A percentile compares a stretch with the other conserved stretches of the same genome.
Evolutionary conservation across 2,797 vertebrate species (phyloP).

Genomic region (Myotis myotis): DNA sequence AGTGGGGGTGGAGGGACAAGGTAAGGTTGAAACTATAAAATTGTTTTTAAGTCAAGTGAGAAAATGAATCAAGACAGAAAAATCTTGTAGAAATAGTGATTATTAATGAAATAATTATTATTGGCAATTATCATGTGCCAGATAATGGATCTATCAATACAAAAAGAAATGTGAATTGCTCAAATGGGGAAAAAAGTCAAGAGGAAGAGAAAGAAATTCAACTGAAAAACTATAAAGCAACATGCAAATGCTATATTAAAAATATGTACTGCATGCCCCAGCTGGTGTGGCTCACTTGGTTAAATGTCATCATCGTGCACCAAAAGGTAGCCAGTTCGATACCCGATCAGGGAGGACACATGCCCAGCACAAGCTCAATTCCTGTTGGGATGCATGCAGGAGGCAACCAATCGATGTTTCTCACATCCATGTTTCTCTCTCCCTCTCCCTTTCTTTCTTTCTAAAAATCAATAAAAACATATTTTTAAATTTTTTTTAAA

Average conservation of each 20-base stretch:
- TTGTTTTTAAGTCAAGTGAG: background rate
- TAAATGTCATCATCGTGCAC: background rate
- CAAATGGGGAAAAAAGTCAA: background rate
- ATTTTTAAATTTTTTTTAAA: background rate
- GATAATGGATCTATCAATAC: background rate
- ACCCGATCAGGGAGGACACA: background rate
- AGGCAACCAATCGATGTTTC: background rate
- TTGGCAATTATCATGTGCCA: background rate
- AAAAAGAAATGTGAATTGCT: background rate
- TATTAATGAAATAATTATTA: background rate
- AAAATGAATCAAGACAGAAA: constrained; percentile 32
- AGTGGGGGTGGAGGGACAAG: background rate
- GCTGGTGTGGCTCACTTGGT: background rate
- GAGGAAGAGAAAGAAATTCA: background rate
- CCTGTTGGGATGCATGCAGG: background rate
- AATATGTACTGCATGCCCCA: background rate
- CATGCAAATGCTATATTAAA: background rate
- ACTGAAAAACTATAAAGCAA: background rate
- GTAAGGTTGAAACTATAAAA: background rate
- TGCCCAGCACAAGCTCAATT: background rate
- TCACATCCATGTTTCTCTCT: background rate
- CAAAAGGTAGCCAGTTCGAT: background rate
- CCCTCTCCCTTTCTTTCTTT: background rate
- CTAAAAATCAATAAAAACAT: background rate
- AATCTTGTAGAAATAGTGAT: background rate